Base-by-base conservation (phyloP, 2,888 invertebrate genomes). In the Hipparchia semele region DNA sequence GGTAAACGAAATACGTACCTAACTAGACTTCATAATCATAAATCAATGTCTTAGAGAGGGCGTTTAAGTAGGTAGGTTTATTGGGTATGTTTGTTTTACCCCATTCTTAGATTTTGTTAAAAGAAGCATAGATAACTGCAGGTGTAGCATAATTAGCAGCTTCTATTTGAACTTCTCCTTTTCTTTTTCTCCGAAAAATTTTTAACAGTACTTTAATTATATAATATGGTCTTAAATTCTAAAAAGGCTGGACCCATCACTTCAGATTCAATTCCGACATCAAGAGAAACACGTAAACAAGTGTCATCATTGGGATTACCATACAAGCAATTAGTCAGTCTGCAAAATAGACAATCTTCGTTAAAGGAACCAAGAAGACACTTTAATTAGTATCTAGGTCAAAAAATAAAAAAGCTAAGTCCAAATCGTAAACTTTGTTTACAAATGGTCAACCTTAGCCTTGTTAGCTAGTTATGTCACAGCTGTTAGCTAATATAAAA, bases 371-470 rank as follows among this genome's bases (percentile, higher is more conserved):
- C 9, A 59, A 7, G 59, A 56, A 13, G 56, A 33, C 8, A 10
- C 59, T 23, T 46, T 46, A 46, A 46, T 23, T 8, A 2, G 5
- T 39, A 62, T 62, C 13, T 53, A 51, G 65, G 65, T 53, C 51
- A 39, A 65, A 23, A 53, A 53, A 33, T 51, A 23, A 46, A 45
- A 45, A 46, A 45, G 9, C 1, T 4, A 45, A 46, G 9, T 46
- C 45, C 49, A 53, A 62, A 62, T 70, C 23, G 54, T 70, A 23
- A 56, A 54, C 70, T 56, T 61, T 77, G 71, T 71, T 75, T 74
- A 77, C 73, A 77, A 76, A 80, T 77, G 79, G 77, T 77, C 89
- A 92, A 92, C 92, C 92, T 92, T 92, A 91, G 91, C 92, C 92
- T 88, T 88, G 82, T 88, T 91, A 85, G 80, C 12, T 39, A 8